Base-by-base conservation (phyloP, 2,888 invertebrate genomes). In the Lordiphosa fenestrarum region DNA sequence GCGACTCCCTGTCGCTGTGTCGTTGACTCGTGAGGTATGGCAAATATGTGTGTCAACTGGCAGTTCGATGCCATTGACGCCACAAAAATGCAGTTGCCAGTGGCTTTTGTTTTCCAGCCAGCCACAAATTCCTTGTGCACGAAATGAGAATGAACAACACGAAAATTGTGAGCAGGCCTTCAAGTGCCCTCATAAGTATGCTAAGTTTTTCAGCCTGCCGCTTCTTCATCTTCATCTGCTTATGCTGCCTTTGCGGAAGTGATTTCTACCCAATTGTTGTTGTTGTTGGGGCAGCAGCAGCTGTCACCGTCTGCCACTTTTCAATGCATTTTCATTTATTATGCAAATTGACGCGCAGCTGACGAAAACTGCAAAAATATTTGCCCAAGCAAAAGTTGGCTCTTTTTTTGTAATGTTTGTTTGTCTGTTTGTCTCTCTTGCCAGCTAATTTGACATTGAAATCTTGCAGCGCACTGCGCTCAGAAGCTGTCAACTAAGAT, bases 291-390 rank as follows among this genome's bases (percentile, higher is more conserved):
- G n/a, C n/a, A 15, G 15, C 15, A 15, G 47, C 21, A 23, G 39
- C 36, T 83, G 85, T 59, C 64, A 78, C 60, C 60, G 61, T 59
- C 63, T 56, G 84, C 73, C 85, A 83, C 84, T 83, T 83, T 77
- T 83, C 77, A 83, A 85, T 77, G 77, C 77, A 77, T 85, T 77
- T 77, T 77, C 77, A 77, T 85, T 85, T 77, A 85, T 77, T 77
- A 77, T 77, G 85, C 77, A 77, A 85, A 77, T 77, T 83, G 85
- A 85, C 76, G 77, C 54, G 48, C 59, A 59, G 47, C 41, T 13
- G 37, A 41, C 25, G 59, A 61, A 40, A 49, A 63, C 62, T 60
- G 44, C 30, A 63, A 72, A 65, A 73, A 82, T 73, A 66, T 84
- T 84, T 63, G 66, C 58, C 37, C 60, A 73, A 63, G 66, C 56